These are phyloP conservation scores for Forficula auricularia DNA, from an alignment of 1,140 invertebrate genomes.

Conservation along the genomic window DNA sequence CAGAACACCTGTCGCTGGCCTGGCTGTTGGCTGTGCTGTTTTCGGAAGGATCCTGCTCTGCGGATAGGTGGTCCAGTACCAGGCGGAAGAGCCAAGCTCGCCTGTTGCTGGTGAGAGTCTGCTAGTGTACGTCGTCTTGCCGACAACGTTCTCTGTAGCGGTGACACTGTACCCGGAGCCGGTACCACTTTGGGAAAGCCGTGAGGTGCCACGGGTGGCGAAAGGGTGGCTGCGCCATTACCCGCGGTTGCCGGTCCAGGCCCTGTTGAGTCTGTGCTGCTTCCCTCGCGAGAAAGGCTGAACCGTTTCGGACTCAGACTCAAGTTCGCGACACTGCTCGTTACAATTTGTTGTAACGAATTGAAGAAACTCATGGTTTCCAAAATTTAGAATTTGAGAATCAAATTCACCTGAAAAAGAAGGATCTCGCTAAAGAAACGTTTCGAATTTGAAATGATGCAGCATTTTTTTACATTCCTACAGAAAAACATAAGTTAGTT, in stretches of 20 bases:
- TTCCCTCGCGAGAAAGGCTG: constrained; percentile 44
- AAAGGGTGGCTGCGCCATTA: constrained; percentile 16
- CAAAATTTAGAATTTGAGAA: not conserved
- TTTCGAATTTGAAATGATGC: not conserved
- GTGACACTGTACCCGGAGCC: constrained; percentile 34
- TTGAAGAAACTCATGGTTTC: constrained; percentile 62
- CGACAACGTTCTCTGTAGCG: constrained; percentile 26
- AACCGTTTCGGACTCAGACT: constrained; percentile 58
- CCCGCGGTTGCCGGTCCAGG: constrained; percentile 1
- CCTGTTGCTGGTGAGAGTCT: constrained; percentile 11
- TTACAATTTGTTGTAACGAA: constrained; percentile 61
- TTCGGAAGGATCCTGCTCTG: constrained; percentile 17
- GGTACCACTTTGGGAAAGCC: constrained; percentile 34
- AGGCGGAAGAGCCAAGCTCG: constrained; percentile 29
- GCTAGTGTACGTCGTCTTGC: constrained; percentile 25
- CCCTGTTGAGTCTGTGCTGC: not conserved
- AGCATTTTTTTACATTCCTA: not conserved
- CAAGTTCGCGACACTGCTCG: constrained; percentile 55
- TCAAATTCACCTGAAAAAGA: constrained; percentile 8
- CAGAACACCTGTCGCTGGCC: constrained; percentile 39
- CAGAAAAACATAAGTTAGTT: not conserved
- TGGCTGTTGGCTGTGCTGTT: constrained; percentile 25
- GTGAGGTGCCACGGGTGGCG: constrained; percentile 20
- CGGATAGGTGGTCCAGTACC: constrained; percentile 20
- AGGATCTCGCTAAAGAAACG: not conserved